These are phyloP conservation scores for Eupelmus urozonus DNA, from an alignment of 2,888 invertebrate genomes.

Conservation along the genomic window DNA sequence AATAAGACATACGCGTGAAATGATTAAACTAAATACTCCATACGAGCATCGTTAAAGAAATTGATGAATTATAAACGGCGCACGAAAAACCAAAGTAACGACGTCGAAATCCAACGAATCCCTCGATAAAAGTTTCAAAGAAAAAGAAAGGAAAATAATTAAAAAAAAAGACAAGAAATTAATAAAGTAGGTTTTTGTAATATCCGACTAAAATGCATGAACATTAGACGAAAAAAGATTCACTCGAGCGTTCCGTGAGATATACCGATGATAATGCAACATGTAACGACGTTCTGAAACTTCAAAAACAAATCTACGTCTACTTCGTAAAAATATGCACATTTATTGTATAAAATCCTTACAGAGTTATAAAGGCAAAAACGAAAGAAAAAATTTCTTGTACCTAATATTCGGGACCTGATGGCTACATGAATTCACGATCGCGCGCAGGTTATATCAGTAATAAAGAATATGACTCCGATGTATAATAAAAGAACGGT, in stretches of 20 bases:
- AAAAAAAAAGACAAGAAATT: constrained; percentile 13
- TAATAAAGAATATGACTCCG: neutral
- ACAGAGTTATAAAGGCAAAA: neutral
- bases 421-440: constrained; percentile 12
- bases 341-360: too few species aligned
- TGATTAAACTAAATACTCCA: constrained; percentile 18
- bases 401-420: constrained; percentile 21
- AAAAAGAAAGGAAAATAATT: constrained; percentile 26
- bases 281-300: neutral
- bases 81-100: constrained; percentile 5
- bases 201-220: neutral
- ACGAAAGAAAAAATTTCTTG: neutral
- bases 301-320: neutral
- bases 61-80: neutral
- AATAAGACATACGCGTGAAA: constrained; percentile 14
- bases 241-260: constrained; percentile 26
- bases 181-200: constrained; percentile 31
- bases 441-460: constrained; percentile 8
- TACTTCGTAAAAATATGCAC: constrained; percentile 30
- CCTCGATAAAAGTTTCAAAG: constrained; percentile 23
- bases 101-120: constrained; percentile 41
- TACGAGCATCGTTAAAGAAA: neutral
- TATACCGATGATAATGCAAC: constrained; percentile 14
- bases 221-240: constrained; percentile 14
- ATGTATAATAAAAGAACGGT: neutral